Evolutionary conservation across 2,797 vertebrate species (phyloP).

Genomic region (Avahi laniger): DNA sequence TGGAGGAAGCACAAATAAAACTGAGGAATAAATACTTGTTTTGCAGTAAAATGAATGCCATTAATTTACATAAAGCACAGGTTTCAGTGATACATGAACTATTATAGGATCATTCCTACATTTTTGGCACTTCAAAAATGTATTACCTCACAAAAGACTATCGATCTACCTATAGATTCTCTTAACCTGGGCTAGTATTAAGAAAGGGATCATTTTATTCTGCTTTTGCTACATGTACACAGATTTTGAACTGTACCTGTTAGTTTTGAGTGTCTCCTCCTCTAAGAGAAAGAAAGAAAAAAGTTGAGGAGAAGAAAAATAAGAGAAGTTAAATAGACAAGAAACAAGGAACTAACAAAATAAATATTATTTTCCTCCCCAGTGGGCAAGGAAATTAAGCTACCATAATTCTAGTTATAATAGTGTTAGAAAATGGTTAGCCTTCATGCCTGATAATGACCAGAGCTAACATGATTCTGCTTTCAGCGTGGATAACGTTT

Average conservation of each 20-base stretch:
- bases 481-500: not conserved
- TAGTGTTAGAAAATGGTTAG: conserved; percentile 40
- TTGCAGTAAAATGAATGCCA: conserved; percentile 58
- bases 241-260: conserved; percentile 47
- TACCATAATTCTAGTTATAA: not conserved
- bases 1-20: conserved; percentile 62
- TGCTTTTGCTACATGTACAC: not conserved
- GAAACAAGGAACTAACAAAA: conserved; percentile 25
- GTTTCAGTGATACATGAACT: not conserved
- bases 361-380: not conserved
- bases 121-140: conserved; percentile 38
- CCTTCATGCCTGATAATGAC: conserved; percentile 1
- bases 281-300: not conserved
- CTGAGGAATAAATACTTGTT: conserved; percentile 47
- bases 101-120: not conserved
- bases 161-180: not conserved
- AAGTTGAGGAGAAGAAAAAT: not conserved
- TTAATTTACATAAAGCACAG: conserved; percentile 16
- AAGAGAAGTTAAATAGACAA: conserved; percentile 22
- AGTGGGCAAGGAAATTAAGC: conserved; percentile 6
- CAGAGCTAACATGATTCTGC: conserved; percentile 5
- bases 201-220: not conserved
- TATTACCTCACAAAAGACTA: not conserved
- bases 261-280: conserved; percentile 3
- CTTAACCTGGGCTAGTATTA: not conserved